Base-by-base conservation (phyloP, 2,113 vertebrate species). In the Tonatia bakeri region DNA sequence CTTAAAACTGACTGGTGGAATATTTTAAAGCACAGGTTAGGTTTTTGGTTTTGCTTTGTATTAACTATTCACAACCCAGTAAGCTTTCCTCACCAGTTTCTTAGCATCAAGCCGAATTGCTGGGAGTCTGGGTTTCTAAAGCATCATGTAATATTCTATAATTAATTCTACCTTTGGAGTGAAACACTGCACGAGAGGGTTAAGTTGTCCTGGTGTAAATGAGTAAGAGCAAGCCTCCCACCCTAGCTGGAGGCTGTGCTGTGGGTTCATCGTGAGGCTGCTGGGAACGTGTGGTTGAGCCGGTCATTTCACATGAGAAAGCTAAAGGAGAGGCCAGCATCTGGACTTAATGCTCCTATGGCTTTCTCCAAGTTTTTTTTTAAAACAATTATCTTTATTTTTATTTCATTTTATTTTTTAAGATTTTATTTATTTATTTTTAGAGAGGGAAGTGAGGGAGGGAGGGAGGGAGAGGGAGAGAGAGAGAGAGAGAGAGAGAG, bases 311-410 rank as follows among this genome's bases (percentile, higher is more conserved):
- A n/a, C 4, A 12, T 31, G n/a, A 92, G 90, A 64, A 87, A 84
- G 67, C 54, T 24, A 31, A 52, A 38, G 70, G 67, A 54, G 65
- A 86, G 24, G 40, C 26, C 56, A 76, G 38, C 22, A 26, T 2
- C 72, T 81, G 65, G 33, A 82, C 31, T 16, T 17, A 81, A 26
- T 3, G 22, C 36, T 80, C 24, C 31, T 56, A 56, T 26, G 82
- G 22, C 67, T 80, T 94, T n/a, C 83, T 93, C 72, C 43, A 90
- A 54, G 20, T 87, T 93, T 93, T n/a, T n/a, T n/a, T n/a, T n/a
- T n/a, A n/a, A n/a, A n/a, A n/a, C n/a, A n/a, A n/a, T n/a, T n/a
- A n/a, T n/a, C n/a, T n/a, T n/a, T n/a, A n/a, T n/a, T n/a, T n/a
- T n/a, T n/a, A n/a, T n/a, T n/a, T n/a, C n/a, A n/a, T n/a, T n/a